Conservation (phyloP, 2,888 invertebrate genomes). For the Caenorhabditis sp. region DNA sequence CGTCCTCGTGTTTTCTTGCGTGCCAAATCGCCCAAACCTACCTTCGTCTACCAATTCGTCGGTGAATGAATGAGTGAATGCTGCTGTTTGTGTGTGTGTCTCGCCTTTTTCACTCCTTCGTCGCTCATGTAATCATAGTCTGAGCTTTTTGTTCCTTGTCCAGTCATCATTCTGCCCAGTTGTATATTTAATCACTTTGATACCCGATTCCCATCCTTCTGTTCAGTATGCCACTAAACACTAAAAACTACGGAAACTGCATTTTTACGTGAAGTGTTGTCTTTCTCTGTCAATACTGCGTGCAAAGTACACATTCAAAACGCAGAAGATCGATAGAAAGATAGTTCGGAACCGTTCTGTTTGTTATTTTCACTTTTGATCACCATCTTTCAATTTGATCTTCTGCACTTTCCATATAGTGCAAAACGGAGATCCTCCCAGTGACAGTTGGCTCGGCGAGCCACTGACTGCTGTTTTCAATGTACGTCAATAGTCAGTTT, state of each 20-base stretch:
- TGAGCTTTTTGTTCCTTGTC: too few species aligned
- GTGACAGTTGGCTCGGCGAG: neutral
- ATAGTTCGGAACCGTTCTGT: neutral
- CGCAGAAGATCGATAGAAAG: neutral
- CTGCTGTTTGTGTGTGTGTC: too few species aligned
- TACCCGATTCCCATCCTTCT: too few species aligned
- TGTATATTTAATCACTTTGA: too few species aligned
- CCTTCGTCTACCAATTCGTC: neutral
- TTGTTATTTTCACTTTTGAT: neutral
- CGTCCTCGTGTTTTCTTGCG: constrained; percentile 5
- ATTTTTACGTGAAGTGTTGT: too few species aligned
- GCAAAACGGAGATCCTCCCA: neutral
- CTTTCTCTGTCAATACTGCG: neutral
- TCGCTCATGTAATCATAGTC: too few species aligned
- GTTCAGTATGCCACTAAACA: too few species aligned
- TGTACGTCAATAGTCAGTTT: neutral
- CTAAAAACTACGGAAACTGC: too few species aligned
- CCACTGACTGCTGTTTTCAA: neutral
- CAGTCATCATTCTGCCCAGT: too few species aligned
- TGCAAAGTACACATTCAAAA: neutral
- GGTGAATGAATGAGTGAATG: too few species aligned
- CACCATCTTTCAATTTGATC: neutral
- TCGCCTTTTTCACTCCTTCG: neutral
- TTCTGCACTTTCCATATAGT: neutral
- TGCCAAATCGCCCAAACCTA: constrained; percentile 5